Evolutionary conservation across 2,888 invertebrate species (phyloP).

Genomic region (Sphinx pinastri): DNA sequence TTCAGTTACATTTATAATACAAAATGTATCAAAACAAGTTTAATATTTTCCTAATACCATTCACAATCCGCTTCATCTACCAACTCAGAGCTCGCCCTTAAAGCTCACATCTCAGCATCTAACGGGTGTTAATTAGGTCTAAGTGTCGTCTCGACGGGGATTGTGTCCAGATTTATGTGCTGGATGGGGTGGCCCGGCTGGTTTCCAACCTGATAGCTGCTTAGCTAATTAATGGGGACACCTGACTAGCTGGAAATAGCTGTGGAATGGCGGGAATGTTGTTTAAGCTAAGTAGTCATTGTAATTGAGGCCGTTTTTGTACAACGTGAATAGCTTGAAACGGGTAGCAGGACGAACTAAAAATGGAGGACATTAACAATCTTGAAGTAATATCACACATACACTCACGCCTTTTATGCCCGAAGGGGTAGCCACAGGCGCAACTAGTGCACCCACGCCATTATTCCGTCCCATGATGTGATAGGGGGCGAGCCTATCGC

Average conservation of each 20-base stretch:
- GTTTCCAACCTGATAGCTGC: constrained; percentile 8
- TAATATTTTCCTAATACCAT: no score
- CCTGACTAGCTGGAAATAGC: neutral
- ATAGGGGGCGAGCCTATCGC: no score
- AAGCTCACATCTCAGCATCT: constrained; percentile 49
- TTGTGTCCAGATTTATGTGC: constrained; percentile 57
- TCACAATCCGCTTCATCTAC: constrained; percentile 15
- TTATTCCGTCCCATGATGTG: no score
- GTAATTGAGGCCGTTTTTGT: neutral
- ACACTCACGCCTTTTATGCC: no score
- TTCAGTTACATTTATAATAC: no score
- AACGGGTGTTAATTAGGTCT: constrained; percentile 71
- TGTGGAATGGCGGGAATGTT: neutral
- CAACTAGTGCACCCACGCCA: no score
- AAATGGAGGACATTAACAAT: no score
- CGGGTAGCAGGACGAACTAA: no score
- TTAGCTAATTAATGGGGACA: constrained; percentile 19
- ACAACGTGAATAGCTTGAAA: no score
- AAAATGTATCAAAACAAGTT: no score
- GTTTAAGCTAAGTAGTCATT: neutral
- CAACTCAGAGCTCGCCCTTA: constrained; percentile 28
- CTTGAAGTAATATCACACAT: no score
- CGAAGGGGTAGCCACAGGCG: no score
- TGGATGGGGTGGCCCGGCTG: constrained; percentile 15
- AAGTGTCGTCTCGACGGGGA: constrained; percentile 45